phyloP scores from a whole-genome alignment of 2,797 vertebrate species.

The Chrosomus eos region DNA sequence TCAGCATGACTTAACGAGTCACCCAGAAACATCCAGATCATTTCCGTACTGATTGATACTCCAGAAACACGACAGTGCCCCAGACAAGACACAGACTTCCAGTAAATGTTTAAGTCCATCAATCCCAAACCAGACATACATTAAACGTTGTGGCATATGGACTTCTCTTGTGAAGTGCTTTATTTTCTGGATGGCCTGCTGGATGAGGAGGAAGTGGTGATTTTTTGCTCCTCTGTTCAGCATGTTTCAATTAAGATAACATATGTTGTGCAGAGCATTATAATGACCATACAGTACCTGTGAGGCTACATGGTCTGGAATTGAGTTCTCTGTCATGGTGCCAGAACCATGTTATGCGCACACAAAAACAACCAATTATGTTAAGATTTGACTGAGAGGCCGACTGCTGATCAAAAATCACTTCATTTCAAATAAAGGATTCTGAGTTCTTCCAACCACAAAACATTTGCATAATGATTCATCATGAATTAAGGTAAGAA shows the following conservation, averaged over 20 bases:
- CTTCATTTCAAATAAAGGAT: constrained; percentile 15
- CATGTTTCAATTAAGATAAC: constrained; percentile 16
- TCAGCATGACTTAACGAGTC: constrained; percentile 57
- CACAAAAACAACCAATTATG: constrained; percentile 8
- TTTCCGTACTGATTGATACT: constrained; percentile 32
- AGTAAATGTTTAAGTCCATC: constrained; percentile 39
- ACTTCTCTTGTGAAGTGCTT: constrained; percentile 27
- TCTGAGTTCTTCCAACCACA: neutral
- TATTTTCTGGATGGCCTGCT: neutral
- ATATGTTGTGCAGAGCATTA: neutral
- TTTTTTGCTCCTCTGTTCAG: constrained; percentile 15
- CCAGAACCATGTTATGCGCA: neutral
- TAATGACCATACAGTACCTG: neutral
- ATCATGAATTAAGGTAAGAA: neutral
- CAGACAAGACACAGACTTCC: constrained; percentile 44
- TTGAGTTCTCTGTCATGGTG: neutral
- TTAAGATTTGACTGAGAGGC: constrained; percentile 11
- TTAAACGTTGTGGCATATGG: constrained; percentile 19
- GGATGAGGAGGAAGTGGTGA: constrained; percentile 2
- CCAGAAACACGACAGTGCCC: constrained; percentile 27
- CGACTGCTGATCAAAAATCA: neutral
- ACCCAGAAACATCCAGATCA: constrained; percentile 61
- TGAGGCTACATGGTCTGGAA: constrained; percentile 1
- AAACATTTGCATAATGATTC: constrained; percentile 2
- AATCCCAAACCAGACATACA: constrained; percentile 35